Evolutionary conservation across 2,888 invertebrate species (phyloP).

Genomic region (Drosophila leonis): DNA sequence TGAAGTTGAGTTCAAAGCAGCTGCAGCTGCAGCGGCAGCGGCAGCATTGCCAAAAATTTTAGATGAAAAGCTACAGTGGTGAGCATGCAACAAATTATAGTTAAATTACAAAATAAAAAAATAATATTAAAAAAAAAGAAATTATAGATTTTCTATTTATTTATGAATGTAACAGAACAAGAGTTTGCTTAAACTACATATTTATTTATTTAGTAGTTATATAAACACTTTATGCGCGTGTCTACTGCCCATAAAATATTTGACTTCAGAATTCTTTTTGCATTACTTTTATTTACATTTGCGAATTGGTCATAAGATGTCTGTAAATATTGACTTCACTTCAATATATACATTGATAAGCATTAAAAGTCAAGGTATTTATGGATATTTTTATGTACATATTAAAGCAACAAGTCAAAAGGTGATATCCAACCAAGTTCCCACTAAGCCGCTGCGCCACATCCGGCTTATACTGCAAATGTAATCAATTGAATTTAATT

Average conservation of each 20-base stretch:
- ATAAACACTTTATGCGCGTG: too few species aligned
- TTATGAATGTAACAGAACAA: too few species aligned
- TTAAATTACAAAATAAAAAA: not conserved
- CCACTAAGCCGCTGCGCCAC: conserved; percentile 7
- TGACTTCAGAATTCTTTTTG: not conserved
- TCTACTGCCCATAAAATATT: not conserved
- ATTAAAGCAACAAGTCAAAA: conserved; percentile 20
- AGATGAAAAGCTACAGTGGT: conserved; percentile 34
- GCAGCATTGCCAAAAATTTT: conserved; percentile 38
- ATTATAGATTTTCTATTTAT: too few species aligned
- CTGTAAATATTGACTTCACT: conserved; percentile 5
- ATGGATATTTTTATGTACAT: conserved; percentile 4
- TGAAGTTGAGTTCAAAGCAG: conserved; percentile 49
- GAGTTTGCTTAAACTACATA: not conserved
- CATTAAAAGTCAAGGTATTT: conserved; percentile 9
- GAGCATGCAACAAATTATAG: not conserved
- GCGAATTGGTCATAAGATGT: conserved; percentile 6
- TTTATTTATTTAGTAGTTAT: too few species aligned
- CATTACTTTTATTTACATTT: conserved; percentile 4
- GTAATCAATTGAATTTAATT: conserved; percentile 60
- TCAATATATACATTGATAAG: not conserved
- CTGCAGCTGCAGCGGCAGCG: conserved; percentile 18
- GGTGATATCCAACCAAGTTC: conserved; percentile 24
- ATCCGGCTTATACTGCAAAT: conserved; percentile 47
- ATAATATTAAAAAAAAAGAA: not conserved